A percentile compares a stretch with the other conserved stretches of the same genome.
These are phyloP conservation scores for Saguinus imperator DNA, from an alignment of 2,113 vertebrate genomes.

Conservation along the genomic window DNA sequence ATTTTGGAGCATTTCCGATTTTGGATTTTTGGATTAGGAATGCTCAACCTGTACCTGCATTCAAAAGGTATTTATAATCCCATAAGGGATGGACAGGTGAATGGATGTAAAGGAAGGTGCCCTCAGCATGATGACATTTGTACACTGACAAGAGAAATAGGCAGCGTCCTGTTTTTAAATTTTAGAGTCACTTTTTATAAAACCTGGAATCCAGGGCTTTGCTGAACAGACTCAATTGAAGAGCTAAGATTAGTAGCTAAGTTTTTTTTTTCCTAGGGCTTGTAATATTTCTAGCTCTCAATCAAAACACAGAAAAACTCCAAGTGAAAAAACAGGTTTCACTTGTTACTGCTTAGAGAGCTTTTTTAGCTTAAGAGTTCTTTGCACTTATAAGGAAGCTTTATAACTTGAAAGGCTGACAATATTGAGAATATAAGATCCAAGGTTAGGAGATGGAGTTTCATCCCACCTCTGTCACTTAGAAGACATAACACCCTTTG, in stretches of 20 bases:
- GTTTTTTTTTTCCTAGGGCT: not conserved
- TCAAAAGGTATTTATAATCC: not conserved
- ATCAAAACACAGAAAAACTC: not conserved
- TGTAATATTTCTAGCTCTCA: slow-evolving; percentile 16
- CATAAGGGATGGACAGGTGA: not conserved
- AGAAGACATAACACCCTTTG: not conserved
- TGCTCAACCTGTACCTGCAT: not conserved
- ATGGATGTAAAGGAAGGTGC: not conserved
- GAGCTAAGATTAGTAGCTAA: not conserved
- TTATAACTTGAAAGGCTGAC: not conserved
- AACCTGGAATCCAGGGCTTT: slow-evolving; percentile 20
- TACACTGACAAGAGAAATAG: not conserved
- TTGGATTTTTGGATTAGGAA: not conserved
- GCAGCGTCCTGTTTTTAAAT: not conserved
- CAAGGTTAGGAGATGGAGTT: not conserved
- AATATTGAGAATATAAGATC: not conserved
- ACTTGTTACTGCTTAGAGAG: not conserved
- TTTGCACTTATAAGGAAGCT: not conserved
- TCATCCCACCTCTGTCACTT: not conserved
- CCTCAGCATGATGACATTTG: not conserved
- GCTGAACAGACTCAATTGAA: not conserved
- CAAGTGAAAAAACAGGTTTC: slow-evolving; percentile 7
- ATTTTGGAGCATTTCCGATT: not conserved
- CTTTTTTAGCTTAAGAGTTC: not conserved
- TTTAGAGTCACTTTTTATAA: not conserved